Base-by-base conservation (phyloP, 2,888 invertebrate species). In the Plemyria rubiginata region DNA sequence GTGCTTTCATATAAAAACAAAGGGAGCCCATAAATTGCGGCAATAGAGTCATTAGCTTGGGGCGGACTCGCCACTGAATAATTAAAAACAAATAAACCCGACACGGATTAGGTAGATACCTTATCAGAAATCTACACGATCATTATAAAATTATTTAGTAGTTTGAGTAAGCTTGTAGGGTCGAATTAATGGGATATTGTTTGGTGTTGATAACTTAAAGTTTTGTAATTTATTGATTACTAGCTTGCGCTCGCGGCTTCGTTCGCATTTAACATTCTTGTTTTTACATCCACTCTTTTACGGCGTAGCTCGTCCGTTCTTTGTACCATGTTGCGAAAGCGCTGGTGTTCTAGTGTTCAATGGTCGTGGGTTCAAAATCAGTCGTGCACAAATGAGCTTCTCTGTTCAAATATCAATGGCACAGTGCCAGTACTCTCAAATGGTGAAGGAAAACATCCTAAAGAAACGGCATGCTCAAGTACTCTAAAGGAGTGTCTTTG, bases 61-160 rank as follows among this genome's bases (percentile, higher is more conserved):
- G 90, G 88, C 88, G 90, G 88, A 85, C 86, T 86, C 77, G 74
- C 77, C 70, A 67, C 81, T 84, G 88, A 91, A 92, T 92, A 91
- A 92, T 92, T 92, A 91, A 92, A 91, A 92, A 88, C 90, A 92
- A 91, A 92, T 91, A 92, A 87, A 81, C 81, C 82, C 89, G 89
- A 86, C 88, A 90, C 90, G 89, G 89, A 87, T 91, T 88, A 54
- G 45, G 53, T 53, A n/a, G n/a, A 22, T 22, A 88, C 83, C 78
- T 81, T 92, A 92, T 92, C 92, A 73, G 69, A 68, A 74, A 90
- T 90, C 90, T 84, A 78, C 75, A 77, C 77, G 75, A 79, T 82
- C 82, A 83, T 86, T 88, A 71, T 84, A 83, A 86, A 87, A 84
- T 84, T 86, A 82, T 87, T 85, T 86, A 84, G 82, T 85, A 84